Base-by-base conservation (phyloP, 2,797 vertebrate species). In the Anabas testudineus region DNA sequence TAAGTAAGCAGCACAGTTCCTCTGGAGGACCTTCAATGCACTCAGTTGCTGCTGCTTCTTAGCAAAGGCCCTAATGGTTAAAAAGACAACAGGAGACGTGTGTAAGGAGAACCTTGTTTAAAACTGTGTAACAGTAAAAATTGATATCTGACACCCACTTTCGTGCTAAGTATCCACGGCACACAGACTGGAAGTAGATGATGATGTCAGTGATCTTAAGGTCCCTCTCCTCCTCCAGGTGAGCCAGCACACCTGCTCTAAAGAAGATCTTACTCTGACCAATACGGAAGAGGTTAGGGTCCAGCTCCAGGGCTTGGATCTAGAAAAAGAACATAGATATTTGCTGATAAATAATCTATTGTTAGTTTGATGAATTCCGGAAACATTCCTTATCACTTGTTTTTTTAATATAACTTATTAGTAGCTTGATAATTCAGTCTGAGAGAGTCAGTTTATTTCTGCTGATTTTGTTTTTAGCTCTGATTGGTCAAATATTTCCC, bases 221-320 rank as follows among this genome's bases (percentile, higher is more conserved):
- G 78, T 99, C 98, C 45, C 98, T 83, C 78, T 99, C 97, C 68
- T 99, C 97, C 67, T 99, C 98, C 82, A 99, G 91, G 71, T 99
- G 98, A 22, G 98, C 98, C 92, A 99, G 81, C 53, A 99, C 97
- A 15, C 98, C 98, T 5, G 97, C 96, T 83, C 97, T 95, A 93
- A 99, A 99, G 90, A 99, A 99, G 88, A 99, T 99, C 92, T 99
- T 99, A 90, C 98, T 99, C 91, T 99, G 98, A 69, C 98, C 98
- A 26, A 99, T 99, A 57, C 98, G 94, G 87, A 95, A 99, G 19
- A 99, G 91, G 88, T 99, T 99, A 51, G 95, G 95, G 73, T 99
- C 98, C 87, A 99, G 79, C 84, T 99, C 98, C 76, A 99, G 92
- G 34, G 97, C 96, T 70, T 91, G 94, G 78, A 99, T 99, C 98